phyloP scores from a whole-genome alignment of 2,113 vertebrate genomes.

The Ginglymostoma cirratum region DNA sequence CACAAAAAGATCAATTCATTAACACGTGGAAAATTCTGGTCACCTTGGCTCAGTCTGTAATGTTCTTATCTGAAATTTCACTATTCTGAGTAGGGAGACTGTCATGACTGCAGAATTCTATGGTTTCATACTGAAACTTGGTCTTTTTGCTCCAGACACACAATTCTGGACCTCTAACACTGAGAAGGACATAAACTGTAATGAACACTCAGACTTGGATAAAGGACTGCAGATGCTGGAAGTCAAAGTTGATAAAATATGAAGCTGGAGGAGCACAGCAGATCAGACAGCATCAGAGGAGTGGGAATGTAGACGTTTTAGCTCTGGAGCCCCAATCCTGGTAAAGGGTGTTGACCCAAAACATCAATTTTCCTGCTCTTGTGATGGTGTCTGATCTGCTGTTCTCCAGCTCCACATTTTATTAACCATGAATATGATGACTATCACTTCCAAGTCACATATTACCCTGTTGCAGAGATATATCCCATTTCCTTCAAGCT shows the following conservation, averaged over 20 bases:
- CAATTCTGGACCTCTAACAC: not conserved
- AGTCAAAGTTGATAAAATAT: too few species aligned
- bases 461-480: not conserved
- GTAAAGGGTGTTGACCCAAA: too few species aligned
- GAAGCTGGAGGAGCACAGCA: too few species aligned
- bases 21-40: not conserved
- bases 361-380: too few species aligned
- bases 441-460: not conserved
- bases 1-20: not conserved
- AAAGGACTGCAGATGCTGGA: too few species aligned
- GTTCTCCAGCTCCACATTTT: too few species aligned
- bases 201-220: not conserved
- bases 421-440: too few species aligned
- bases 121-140: not conserved
- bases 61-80: not conserved
- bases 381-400: too few species aligned
- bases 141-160: too few species aligned
- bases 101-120: not conserved
- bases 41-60: not conserved
- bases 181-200: not conserved
- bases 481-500: not conserved
- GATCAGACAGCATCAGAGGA: too few species aligned
- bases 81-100: not conserved
- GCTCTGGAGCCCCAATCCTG: too few species aligned
- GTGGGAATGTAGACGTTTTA: too few species aligned